Conservation (phyloP, 2,113 vertebrate genomes). For the Oreochromis spilurus region DNA sequence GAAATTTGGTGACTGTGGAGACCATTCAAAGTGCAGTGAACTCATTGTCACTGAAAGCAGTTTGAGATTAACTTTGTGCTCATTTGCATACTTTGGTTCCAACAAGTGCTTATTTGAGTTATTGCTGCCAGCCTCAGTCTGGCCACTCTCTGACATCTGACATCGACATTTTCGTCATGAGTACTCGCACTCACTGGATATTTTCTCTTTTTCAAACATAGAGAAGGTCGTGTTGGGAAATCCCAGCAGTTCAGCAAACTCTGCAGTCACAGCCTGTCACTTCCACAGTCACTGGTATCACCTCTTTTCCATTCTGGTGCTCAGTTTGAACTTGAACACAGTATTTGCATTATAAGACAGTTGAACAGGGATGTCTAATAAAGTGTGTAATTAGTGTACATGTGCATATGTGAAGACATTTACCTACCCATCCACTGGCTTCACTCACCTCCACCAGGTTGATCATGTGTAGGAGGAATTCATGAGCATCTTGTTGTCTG, state of each 20-base stretch:
- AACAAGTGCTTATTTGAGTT: not conserved
- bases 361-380: not conserved
- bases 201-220: not conserved
- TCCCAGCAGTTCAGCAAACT: not conserved
- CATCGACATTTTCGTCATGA: not conserved
- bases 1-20: not conserved
- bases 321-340: not conserved
- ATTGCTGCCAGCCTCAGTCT: not conserved
- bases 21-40: not conserved
- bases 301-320: not conserved
- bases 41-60: not conserved
- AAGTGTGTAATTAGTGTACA: not conserved
- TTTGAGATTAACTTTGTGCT: not conserved
- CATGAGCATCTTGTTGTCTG: conserved; percentile 92
- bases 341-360: not conserved
- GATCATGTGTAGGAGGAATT: conserved; percentile 89
- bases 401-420: not conserved
- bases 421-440: not conserved
- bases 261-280: not conserved
- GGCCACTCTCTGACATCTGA: not conserved
- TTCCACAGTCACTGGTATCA: not conserved
- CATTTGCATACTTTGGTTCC: not conserved
- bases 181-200: not conserved
- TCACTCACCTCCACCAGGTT: conserved; percentile 88
- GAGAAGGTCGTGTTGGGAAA: not conserved